A percentile compares a stretch with the other conserved stretches of the same genome.
Conservation (phyloP, 2,888 invertebrate genomes). For the Stratiomys singularior region DNA sequence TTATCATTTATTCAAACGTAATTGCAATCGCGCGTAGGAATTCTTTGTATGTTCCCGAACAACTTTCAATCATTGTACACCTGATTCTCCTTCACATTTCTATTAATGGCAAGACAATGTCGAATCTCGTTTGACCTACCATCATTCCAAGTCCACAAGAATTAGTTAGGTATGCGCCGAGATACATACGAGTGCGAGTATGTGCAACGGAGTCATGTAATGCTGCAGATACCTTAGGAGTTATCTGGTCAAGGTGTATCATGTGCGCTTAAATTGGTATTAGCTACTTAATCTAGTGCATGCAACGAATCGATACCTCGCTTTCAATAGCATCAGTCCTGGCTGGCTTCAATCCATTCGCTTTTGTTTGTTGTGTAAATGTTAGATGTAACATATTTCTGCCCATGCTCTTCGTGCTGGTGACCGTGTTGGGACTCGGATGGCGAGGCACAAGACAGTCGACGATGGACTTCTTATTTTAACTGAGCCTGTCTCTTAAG, state of each 20-base stretch:
- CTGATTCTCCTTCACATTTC: slow-evolving; percentile 39
- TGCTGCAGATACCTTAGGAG: background rate
- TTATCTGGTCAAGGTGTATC: slow-evolving; percentile 41
- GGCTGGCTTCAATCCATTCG: too few relatives aligned
- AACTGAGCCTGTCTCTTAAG: background rate
- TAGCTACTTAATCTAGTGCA: background rate
- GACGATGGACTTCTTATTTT: background rate
- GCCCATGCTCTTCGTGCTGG: too few relatives aligned
- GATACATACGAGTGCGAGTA: background rate
- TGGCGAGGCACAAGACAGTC: too few relatives aligned
- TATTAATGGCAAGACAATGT: slow-evolving; percentile 28
- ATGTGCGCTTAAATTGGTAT: background rate
- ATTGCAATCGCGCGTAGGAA: background rate
- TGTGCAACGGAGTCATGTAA: slow-evolving; percentile 13
- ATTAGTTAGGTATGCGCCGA: background rate
- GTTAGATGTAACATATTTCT: background rate
- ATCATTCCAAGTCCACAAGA: slow-evolving; percentile 28
- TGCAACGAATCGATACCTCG: slow-evolving; percentile 22
- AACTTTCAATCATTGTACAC: slow-evolving; percentile 40
- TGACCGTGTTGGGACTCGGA: too few relatives aligned
- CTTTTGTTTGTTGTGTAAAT: too few relatives aligned
- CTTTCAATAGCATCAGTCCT: slow-evolving; percentile 21
- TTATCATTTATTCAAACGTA: slow-evolving; percentile 2
- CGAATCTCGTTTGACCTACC: slow-evolving; percentile 32
- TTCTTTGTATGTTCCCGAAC: slow-evolving; percentile 17